A percentile compares a stretch with the other conserved stretches of the same genome.
phyloP scores from a whole-genome alignment of 2,797 vertebrate genomes.

The Amniataba percoides region DNA sequence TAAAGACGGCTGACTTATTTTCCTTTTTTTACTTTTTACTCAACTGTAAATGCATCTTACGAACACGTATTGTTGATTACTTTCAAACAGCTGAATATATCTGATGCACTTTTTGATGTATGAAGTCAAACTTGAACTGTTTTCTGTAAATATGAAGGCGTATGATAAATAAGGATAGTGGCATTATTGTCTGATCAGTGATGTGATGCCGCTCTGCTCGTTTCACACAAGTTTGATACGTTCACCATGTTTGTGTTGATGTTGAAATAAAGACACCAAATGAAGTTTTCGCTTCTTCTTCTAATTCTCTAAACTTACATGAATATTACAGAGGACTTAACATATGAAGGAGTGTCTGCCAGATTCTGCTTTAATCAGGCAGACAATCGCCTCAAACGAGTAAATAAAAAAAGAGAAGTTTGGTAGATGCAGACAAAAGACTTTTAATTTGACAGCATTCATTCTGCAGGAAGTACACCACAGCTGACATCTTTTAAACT shows the following conservation, averaged over 20 bases:
- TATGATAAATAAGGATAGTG: slow-evolving; percentile 36
- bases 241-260: slow-evolving; percentile 2
- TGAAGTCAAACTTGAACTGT: slow-evolving; percentile 76
- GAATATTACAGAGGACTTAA: no score
- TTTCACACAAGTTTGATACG: background rate
- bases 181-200: slow-evolving; percentile 33
- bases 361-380: no score
- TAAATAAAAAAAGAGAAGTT: background rate
- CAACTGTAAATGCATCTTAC: slow-evolving; percentile 52
- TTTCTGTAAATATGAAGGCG: slow-evolving; percentile 74
- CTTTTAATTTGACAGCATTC: slow-evolving; percentile 62
- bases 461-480: slow-evolving; percentile 33
- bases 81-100: slow-evolving; percentile 39
- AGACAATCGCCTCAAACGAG: no score
- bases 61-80: slow-evolving; percentile 39
- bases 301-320: no score
- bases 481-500: slow-evolving; percentile 20
- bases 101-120: slow-evolving; percentile 81
- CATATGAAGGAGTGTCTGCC: no score
- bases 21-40: background rate
- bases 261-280: slow-evolving; percentile 17
- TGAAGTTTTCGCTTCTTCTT: no score
- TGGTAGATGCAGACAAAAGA: slow-evolving; percentile 13
- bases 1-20: slow-evolving; percentile 20
- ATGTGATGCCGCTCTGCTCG: slow-evolving; percentile 2